Evolutionary conservation across 2,113 vertebrate species (phyloP).

Genomic region (Eulemur macaco): DNA sequence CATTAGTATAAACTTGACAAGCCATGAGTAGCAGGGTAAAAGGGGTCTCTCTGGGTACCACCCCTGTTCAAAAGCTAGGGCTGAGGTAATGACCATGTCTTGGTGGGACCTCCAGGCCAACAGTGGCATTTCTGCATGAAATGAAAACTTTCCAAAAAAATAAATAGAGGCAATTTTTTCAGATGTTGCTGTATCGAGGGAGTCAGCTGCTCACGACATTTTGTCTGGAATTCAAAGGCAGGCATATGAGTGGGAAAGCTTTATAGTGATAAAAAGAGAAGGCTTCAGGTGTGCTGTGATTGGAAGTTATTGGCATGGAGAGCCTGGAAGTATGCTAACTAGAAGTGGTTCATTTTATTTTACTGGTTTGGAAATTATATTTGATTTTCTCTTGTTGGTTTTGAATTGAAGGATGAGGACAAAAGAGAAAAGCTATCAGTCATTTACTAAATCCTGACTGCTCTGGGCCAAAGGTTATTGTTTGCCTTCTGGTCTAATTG

Average conservation of each 20-base stretch:
- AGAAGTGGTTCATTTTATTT: background rate
- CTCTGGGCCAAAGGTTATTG: background rate
- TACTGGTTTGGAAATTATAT: background rate
- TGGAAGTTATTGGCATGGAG: background rate
- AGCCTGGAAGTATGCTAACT: background rate
- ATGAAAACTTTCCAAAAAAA: background rate
- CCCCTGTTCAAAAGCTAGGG: background rate
- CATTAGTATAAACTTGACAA: background rate
- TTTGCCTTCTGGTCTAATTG: background rate
- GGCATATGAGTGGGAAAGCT: background rate
- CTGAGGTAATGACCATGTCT: background rate
- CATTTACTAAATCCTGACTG: background rate
- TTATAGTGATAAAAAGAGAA: background rate
- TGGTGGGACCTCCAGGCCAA: background rate
- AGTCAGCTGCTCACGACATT: background rate
- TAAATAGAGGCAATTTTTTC: background rate
- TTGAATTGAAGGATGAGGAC: background rate
- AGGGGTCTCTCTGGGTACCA: background rate
- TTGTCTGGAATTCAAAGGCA: background rate
- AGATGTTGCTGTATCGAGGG: background rate
- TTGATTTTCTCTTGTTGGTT: background rate
- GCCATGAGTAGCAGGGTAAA: background rate
- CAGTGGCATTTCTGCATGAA: background rate
- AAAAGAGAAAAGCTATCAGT: background rate
- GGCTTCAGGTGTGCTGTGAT: background rate